Base-by-base conservation (phyloP, 2,888 invertebrate species). In the Mesoligia furuncula region DNA sequence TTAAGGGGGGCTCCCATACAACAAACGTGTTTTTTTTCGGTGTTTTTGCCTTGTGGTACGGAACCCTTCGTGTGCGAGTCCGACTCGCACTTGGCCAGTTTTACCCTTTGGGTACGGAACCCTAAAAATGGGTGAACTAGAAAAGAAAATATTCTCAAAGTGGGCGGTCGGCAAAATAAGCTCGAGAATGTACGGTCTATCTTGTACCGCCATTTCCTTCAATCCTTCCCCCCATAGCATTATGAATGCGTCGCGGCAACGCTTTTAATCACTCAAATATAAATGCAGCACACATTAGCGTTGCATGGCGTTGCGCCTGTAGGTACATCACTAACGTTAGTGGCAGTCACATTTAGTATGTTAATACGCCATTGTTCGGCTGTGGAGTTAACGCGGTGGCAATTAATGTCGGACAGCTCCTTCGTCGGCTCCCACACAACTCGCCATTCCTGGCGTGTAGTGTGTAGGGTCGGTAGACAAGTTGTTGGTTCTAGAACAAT, bases 341-440 rank as follows among this genome's bases (percentile, higher is more conserved):
- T 79, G 42, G 67, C 75, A 70, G 67, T 75, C 70, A 77, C 83
- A 77, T 86, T 87, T 84, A 83, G 77, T 87, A 90, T 91, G 90
- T 87, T 90, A 91, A 91, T 89, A 81, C 74, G 67, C 89, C 77
- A 91, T 91, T 91, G 91, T 90, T 90, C 85, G 83, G 77, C 71
- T 77, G 87, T 74, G 75, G 85, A 78, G 86, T 80, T 89, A 91
- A 89, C 87, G 89, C 87, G 86, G 73, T 75, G 70, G 89, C 86
- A 89, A 89, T 89, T 89, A 88, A 89, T 87, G 85, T 74, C 79
- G 70, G 85, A 71, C 75, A 51, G 59, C n/a, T 73, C 69, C 73
- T 69, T 71, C 59, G 64, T 31, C 2, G 65, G 75, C 79, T 88
- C 90, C 87, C 88, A 88, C 84, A 85, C 83, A 81, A 77, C 80